Percentiles rank a stretch among this genome's conserved stretches.
phyloP scores from a whole-genome alignment of 2,797 vertebrate species.

The Carduelis carduelis region DNA sequence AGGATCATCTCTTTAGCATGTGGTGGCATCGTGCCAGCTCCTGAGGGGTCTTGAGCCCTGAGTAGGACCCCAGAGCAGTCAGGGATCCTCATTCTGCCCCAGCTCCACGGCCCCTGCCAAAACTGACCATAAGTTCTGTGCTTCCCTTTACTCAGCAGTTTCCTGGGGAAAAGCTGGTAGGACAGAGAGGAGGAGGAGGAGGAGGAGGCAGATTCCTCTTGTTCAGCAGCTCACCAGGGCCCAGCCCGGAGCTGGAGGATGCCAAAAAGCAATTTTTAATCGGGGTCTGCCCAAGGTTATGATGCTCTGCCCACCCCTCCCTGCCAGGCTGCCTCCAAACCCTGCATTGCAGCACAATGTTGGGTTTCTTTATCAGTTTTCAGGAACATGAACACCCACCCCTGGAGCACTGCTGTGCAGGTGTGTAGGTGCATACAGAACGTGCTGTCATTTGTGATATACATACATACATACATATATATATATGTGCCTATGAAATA shows the following conservation, averaged over 20 bases:
- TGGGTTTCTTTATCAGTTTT: neutral
- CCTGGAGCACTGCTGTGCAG: constrained; percentile 17
- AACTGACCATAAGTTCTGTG: neutral
- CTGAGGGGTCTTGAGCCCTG: neutral
- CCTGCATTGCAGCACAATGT: constrained; percentile 54
- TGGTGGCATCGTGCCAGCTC: neutral
- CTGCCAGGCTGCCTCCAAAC: neutral
- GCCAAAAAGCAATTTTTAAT: neutral
- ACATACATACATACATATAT: neutral
- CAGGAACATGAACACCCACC: neutral
- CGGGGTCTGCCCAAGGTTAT: constrained; percentile 12
- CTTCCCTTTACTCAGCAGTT: constrained; percentile 15
- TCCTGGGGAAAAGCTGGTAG: neutral
- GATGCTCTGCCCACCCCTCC: neutral
- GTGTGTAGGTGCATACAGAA: constrained; percentile 31
- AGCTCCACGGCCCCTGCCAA: fast-evolving
- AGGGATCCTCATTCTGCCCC: fast-evolving
- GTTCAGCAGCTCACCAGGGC: neutral
- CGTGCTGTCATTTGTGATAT: neutral
- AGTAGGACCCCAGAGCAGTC: neutral
- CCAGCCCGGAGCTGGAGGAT: neutral
- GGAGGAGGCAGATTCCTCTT: neutral
- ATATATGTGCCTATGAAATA: neutral
- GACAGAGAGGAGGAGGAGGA: neutral
- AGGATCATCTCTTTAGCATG: neutral